These are phyloP conservation scores for Camponotus pennsylvanicus DNA, from an alignment of 1,140 invertebrate genomes.

Conservation along the genomic window DNA sequence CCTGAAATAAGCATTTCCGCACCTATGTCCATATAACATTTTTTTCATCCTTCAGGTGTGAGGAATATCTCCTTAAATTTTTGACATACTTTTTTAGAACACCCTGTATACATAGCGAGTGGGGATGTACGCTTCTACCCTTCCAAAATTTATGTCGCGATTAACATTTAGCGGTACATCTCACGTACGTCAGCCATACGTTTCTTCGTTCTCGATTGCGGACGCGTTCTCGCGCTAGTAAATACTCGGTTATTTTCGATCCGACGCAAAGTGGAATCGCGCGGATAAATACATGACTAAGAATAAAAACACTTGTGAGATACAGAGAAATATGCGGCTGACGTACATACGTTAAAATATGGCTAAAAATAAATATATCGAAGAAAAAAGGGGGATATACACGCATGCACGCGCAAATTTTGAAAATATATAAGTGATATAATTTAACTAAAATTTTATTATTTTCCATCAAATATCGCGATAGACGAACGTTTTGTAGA, in stretches of 20 bases:
- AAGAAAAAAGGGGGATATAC: no score
- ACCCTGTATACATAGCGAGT: no score
- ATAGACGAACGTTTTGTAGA: not conserved
- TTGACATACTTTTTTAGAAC: no score
- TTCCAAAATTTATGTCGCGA: slow-evolving; percentile 38
- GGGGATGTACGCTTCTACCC: not conserved
- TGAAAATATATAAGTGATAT: no score
- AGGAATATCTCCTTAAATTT: no score
- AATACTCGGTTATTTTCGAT: slow-evolving; percentile 28
- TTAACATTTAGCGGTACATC: slow-evolving; percentile 7
- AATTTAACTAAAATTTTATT: not conserved
- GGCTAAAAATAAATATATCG: no score
- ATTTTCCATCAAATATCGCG: not conserved
- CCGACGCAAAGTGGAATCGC: not conserved
- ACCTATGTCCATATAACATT: no score
- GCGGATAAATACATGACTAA: not conserved
- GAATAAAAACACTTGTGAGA: not conserved
- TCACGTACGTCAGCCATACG: not conserved
- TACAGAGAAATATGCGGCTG: not conserved
- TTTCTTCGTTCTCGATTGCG: not conserved
- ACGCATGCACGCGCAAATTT: no score
- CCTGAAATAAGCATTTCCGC: no score
- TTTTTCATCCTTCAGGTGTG: no score
- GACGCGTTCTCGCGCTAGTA: not conserved
- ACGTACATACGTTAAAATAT: no score